Conservation (phyloP, 2,797 vertebrate genomes). For the Enteromius afrohamiltoni region DNA sequence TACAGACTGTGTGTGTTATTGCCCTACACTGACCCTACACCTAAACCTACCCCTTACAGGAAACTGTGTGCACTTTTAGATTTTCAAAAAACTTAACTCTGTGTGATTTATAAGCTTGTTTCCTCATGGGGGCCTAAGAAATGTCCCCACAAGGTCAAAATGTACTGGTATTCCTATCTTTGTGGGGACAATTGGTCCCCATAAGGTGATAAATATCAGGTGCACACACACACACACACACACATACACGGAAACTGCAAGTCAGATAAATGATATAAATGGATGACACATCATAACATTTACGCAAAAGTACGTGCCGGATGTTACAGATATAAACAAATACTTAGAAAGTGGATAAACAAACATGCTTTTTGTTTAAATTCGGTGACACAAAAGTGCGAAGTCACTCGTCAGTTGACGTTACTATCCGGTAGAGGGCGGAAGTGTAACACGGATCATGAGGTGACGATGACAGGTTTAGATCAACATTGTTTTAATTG, state of each 20-base stretch:
- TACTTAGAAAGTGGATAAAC: neutral
- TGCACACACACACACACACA: too few species aligned
- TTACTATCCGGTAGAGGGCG: conserved; percentile 14
- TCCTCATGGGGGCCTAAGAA: too few species aligned
- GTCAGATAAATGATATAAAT: neutral
- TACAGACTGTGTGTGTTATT: too few species aligned
- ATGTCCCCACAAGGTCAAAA: too few species aligned
- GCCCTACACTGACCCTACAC: too few species aligned
- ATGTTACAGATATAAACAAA: conserved; percentile 3
- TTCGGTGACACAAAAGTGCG: neutral
- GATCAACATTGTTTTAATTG: neutral
- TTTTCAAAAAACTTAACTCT: too few species aligned
- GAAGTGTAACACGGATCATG: neutral
- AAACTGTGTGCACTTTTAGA: too few species aligned
- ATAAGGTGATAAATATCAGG: too few species aligned
- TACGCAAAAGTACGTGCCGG: neutral
- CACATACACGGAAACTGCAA: neutral
- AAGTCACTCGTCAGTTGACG: neutral
- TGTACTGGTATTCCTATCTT: too few species aligned
- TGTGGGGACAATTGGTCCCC: too few species aligned
- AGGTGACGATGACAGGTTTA: neutral
- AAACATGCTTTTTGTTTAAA: neutral
- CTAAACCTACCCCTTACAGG: too few species aligned
- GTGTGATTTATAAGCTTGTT: too few species aligned
- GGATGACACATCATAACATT: neutral